Evolutionary conservation across 2,888 invertebrate genomes (phyloP), one percentile per base, ranked within the genome.

Genomic region (Formica aserva): DNA sequence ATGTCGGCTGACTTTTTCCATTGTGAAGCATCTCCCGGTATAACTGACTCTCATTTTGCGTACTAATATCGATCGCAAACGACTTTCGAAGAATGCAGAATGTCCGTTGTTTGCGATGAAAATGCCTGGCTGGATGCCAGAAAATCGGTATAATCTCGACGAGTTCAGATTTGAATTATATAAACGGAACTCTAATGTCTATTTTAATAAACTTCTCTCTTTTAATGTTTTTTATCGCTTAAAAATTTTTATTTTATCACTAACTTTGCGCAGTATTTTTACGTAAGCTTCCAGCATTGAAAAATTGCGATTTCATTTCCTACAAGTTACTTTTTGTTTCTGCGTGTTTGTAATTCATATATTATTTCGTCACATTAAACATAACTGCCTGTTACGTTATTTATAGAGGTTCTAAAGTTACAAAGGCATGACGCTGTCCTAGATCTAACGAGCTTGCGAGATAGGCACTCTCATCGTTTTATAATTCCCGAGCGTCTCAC

Each of bases 11-110:
- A 88, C 67, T 88, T 87, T 87, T 87, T 89, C 69, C 85, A 87
- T 87, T 88, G 87, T 83, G 69, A 83, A 69, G 55, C 71, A 83
- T 74, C 66, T 69, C 72, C 55, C 81, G 75, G 60, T 77, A 86
- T 83, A 89, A 90, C 84, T 74, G 82, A 90, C 89, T 86, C 86
- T 88, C 84, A 80, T 80, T 80, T 80, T 69, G 75, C 60, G 67
- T 67, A 67, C 60, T 60, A 60, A 74, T 60, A 80, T 60, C 74
- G 74, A 80, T 80, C 45, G 60, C 74, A 32, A 72, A 80, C 60
- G 60, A 32, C 57, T 72, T 57, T 45, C 45, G 41, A 74, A 62
- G 78, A 72, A 72, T 74, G 45, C 35, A 60, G 48, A 45, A 45
- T 60, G 32, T 26, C 13, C 60, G 26, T 80, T 80, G 57, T 57